These are phyloP conservation scores for Micromesistius poutassou DNA, from an alignment of 2,797 vertebrate species.

Conservation along the genomic window DNA sequence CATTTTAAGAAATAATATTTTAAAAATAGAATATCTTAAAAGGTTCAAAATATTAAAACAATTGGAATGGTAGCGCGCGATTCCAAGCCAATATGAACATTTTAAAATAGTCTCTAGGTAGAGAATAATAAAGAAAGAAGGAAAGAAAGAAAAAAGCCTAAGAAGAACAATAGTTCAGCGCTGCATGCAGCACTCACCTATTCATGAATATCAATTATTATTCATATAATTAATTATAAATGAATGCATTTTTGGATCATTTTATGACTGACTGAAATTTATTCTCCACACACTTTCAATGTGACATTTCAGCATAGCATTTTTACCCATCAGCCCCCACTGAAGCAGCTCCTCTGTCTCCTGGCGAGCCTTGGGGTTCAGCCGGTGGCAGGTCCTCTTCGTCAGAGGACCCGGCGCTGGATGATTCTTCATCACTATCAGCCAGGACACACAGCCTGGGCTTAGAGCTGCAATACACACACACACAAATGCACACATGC, in stretches of 20 bases:
- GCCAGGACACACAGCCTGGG: conserved; percentile 73
- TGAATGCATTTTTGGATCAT: too few species aligned
- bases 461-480: conserved; percentile 58
- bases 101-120: too few species aligned
- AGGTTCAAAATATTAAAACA: too few species aligned
- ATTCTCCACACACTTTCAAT: background rate
- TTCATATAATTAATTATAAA: background rate
- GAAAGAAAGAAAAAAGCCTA: too few species aligned
- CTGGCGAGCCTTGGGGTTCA: conserved; percentile 63
- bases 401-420: conserved; percentile 81
- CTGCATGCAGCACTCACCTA: too few species aligned
- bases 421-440: conserved; percentile 85
- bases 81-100: too few species aligned
- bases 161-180: too few species aligned
- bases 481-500: conserved; percentile 2
- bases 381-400: conserved; percentile 72
- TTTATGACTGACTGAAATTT: background rate
- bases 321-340: conserved; percentile 72
- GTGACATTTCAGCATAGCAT: background rate
- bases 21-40: too few species aligned
- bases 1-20: too few species aligned
- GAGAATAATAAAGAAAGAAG: too few species aligned
- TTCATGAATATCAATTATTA: too few species aligned
- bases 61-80: too few species aligned
- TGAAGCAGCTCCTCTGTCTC: conserved; percentile 56